Evolutionary conservation across 2,888 invertebrate genomes (phyloP), one percentile per base, ranked within the genome.

Genomic region (Abrostola triplasia): DNA sequence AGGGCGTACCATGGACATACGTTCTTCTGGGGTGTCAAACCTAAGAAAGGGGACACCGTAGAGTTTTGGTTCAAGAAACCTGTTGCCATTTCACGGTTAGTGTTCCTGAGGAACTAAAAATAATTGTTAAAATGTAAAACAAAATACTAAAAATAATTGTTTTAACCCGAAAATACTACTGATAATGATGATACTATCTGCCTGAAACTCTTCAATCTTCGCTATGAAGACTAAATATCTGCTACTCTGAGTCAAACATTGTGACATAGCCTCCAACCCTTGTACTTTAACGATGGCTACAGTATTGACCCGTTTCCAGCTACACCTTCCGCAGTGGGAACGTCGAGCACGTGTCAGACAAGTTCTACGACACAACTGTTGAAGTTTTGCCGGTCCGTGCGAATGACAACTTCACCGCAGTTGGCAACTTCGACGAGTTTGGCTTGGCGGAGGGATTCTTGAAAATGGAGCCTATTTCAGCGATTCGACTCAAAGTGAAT

Each of bases 21-120:
- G 0, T 98, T 97, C 87, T 99, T 99, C 90, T 99, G 99, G 99
- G 99, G 98, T 0, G 90, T 97, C 9, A 94, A 97, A 47, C 99
- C 99, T 0, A 97, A 97, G 81, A 96, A 96, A 9, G 98, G 97
- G 2, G 98, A 98, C 88, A 95, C 96, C 61, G 94, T 99, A 24
- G 96, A 96, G 74, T 97, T 99, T 87, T 96, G 96, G 88, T 98
- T 99, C 87, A 91, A 95, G 53, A 95, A 96, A 58, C 98, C 98
- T 35, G 95, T 96, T 69, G 83, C 89, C 76, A 89, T 98, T 67
- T 96, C 96, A 85, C 96, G 95, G 98, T 97, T 88, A 78, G 83
- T 67, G 40, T 7, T 0, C 1, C 0, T 0, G n/a, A n/a, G n/a
- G n/a, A n/a, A n/a, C n/a, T n/a, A n/a, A n/a, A n/a, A n/a, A n/a